Evolutionary conservation across 2,113 vertebrate species (phyloP).

Genomic region (Sinocyclocheilus anshuiensis): DNA sequence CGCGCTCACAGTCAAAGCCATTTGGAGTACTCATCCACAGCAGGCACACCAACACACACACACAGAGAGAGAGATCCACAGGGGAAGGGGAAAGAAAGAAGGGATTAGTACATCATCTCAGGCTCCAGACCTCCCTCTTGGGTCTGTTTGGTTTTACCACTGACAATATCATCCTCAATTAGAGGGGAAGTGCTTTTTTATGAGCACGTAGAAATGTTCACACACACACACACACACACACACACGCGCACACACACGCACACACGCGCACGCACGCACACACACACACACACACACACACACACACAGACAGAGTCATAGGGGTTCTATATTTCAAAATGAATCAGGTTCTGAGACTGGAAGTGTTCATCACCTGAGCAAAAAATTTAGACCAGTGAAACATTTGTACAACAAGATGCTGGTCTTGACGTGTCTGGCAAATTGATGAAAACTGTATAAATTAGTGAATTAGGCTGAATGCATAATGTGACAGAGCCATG

Average conservation of each 20-base stretch:
- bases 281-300: no score
- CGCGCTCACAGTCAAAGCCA: conserved; percentile 9
- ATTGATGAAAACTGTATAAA: not conserved
- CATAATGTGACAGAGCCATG: not conserved
- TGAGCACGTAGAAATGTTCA: conserved; percentile 33
- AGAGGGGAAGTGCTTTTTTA: conserved; percentile 75
- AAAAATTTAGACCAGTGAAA: no score
- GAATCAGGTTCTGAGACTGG: not conserved
- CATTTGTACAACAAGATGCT: not conserved
- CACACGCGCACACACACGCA: not conserved
- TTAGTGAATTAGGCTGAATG: no score
- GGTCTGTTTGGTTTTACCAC: conserved; percentile 67
- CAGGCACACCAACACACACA: not conserved
- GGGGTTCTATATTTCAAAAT: not conserved
- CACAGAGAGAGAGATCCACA: not conserved
- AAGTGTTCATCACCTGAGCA: not conserved
- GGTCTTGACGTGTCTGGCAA: not conserved
- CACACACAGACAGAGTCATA: not conserved
- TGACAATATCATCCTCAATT: conserved; percentile 70
- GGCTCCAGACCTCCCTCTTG: conserved; percentile 47
- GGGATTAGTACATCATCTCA: conserved; percentile 33
- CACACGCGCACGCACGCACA: not conserved
- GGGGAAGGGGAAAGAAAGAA: conserved; percentile 1
- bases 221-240: no score
- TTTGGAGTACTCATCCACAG: conserved; percentile 4